Evolutionary conservation across 1,140 invertebrate genomes (phyloP).

Genomic region (Drosophila bocqueti): DNA sequence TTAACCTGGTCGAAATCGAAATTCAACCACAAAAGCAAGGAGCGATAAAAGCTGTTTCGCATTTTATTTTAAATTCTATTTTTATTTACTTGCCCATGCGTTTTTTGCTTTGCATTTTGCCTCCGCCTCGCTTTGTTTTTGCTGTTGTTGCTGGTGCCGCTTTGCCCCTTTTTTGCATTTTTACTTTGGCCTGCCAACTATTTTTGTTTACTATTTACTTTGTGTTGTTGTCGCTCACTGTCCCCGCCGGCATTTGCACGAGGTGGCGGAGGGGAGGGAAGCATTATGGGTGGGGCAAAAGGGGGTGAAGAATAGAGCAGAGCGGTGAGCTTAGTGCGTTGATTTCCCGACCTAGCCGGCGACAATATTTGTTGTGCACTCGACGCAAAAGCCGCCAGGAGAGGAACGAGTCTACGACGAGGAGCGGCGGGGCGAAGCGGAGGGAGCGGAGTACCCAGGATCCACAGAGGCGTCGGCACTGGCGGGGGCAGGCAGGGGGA

Average conservation of each 20-base stretch:
- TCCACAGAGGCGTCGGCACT: slow-evolving; percentile 18
- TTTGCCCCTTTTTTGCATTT: slow-evolving; percentile 63
- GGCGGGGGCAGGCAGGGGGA: neutral
- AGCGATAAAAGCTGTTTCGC: slow-evolving; percentile 63
- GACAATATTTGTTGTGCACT: slow-evolving; percentile 83
- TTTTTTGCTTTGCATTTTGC: slow-evolving; percentile 46
- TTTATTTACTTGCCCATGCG: slow-evolving; percentile 70
- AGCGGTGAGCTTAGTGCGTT: slow-evolving; percentile 66
- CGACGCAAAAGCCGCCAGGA: slow-evolving; percentile 54
- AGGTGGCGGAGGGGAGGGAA: neutral
- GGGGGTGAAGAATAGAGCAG: neutral
- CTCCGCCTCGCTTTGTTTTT: slow-evolving; percentile 36
- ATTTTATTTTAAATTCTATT: slow-evolving; percentile 75
- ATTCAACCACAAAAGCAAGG: slow-evolving; percentile 26
- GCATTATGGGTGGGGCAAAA: neutral
- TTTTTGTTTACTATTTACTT: slow-evolving; percentile 84
- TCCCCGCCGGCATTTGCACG: slow-evolving; percentile 33
- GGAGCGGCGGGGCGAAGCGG: neutral
- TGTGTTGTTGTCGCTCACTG: slow-evolving; percentile 55
- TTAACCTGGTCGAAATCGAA: slow-evolving; percentile 51
- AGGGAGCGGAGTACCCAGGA: slow-evolving; percentile 19
- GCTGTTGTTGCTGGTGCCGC: too few relatives aligned
- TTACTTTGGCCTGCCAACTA: slow-evolving; percentile 78
- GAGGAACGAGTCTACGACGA: slow-evolving; percentile 14
- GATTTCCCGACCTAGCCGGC: slow-evolving; percentile 81